These are phyloP conservation scores for Emydocephalus ijimae DNA, from an alignment of 2,113 vertebrate species.

Conservation along the genomic window DNA sequence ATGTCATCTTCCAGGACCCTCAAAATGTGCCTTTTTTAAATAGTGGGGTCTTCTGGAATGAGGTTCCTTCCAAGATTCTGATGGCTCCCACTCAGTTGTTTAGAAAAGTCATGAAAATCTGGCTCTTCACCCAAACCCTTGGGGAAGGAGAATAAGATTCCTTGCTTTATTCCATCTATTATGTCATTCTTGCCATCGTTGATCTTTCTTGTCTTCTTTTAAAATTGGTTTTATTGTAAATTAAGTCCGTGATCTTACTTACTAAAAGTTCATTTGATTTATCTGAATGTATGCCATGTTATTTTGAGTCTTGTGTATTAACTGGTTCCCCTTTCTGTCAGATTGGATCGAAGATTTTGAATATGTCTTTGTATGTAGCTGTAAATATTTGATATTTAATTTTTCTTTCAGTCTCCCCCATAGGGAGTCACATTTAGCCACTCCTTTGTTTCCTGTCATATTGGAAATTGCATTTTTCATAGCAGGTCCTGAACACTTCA, in stretches of 20 bases:
- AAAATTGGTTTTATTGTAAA: not conserved
- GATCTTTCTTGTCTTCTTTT: not conserved
- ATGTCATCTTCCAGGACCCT: too few species aligned
- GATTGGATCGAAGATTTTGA: not conserved
- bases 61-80: too few species aligned
- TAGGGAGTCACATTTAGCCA: slow-evolving; percentile 12
- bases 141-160: not conserved
- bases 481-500: not conserved
- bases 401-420: not conserved
- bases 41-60: too few species aligned
- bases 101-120: too few species aligned
- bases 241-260: not conserved
- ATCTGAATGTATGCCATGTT: not conserved
- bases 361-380: accelerated
- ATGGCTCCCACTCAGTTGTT: too few species aligned
- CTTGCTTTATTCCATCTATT: not conserved
- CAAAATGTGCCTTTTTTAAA: too few species aligned
- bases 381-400: accelerated
- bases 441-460: accelerated
- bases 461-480: not conserved
- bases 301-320: not conserved
- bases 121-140: not conserved
- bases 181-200: not conserved
- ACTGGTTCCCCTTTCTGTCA: not conserved
- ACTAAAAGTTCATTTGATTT: not conserved